Percentiles rank a stretch among this genome's conserved stretches.
These are phyloP conservation scores for Vicugna pacos DNA, from an alignment of 2,113 vertebrate species.

Conservation along the genomic window DNA sequence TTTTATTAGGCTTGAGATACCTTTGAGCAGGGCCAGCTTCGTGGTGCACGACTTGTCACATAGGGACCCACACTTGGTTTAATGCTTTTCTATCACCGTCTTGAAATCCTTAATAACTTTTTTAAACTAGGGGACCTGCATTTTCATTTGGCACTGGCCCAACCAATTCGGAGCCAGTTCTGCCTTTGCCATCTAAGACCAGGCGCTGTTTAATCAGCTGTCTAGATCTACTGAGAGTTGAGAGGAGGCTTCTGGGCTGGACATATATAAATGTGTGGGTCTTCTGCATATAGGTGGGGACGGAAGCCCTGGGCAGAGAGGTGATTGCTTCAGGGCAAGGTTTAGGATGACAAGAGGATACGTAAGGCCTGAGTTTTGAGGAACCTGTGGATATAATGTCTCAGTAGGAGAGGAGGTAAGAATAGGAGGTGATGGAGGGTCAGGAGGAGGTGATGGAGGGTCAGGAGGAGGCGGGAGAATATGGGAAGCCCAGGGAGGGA, in stretches of 20 bases:
- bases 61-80: background rate
- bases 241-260: background rate
- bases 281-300: background rate
- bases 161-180: too few species aligned
- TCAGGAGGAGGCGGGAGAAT: background rate
- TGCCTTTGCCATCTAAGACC: background rate
- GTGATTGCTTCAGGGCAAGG: background rate
- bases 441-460: too few species aligned
- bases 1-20: background rate
- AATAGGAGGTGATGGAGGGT: background rate
- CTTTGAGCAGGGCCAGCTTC: background rate
- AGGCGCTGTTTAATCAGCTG: background rate
- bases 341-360: background rate
- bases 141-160: background rate
- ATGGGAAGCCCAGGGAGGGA: background rate
- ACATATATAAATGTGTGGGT: rapidly evolving
- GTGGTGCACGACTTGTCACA: rapidly evolving
- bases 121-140: background rate
- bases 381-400: background rate
- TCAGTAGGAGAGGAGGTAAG: background rate
- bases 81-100: background rate
- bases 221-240: rapidly evolving
- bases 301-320: too few species aligned
- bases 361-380: background rate
- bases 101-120: background rate